Conservation (phyloP, 2,888 invertebrate species). For the Celastrina argiolus region DNA sequence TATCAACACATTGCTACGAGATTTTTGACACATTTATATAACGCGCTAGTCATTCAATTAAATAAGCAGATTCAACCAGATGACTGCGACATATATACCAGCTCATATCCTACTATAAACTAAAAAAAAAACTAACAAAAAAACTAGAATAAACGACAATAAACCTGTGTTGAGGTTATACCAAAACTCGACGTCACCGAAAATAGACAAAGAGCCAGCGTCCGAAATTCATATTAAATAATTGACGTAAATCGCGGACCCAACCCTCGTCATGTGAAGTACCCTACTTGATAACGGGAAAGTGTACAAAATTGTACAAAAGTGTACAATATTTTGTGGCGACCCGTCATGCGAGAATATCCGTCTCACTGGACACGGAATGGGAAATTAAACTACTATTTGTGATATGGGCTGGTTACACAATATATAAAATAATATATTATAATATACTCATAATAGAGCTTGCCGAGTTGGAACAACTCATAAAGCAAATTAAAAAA, state of each 20-base stretch:
- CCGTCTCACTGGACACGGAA: slow-evolving; percentile 12
- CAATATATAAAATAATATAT: background rate
- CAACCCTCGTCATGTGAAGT: slow-evolving; percentile 37
- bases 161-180: background rate
- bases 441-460: too few relatives aligned
- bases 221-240: slow-evolving; percentile 2
- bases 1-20: too few relatives aligned
- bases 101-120: too few relatives aligned
- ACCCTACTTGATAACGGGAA: slow-evolving; percentile 16
- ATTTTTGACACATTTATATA: too few relatives aligned
- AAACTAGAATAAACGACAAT: background rate
- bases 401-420: slow-evolving; percentile 7
- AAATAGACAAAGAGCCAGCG: background rate
- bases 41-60: too few relatives aligned
- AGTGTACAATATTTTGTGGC: slow-evolving; percentile 9
- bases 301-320: slow-evolving; percentile 6
- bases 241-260: slow-evolving; percentile 17
- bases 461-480: too few relatives aligned
- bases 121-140: too few relatives aligned
- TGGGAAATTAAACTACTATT: slow-evolving; percentile 6
- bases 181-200: background rate
- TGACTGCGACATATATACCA: too few relatives aligned
- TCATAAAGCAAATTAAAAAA: too few relatives aligned
- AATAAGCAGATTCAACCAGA: too few relatives aligned
- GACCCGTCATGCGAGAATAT: slow-evolving; percentile 1